Base-by-base conservation (phyloP, 2,113 vertebrate genomes). In the Origma solitaria region DNA sequence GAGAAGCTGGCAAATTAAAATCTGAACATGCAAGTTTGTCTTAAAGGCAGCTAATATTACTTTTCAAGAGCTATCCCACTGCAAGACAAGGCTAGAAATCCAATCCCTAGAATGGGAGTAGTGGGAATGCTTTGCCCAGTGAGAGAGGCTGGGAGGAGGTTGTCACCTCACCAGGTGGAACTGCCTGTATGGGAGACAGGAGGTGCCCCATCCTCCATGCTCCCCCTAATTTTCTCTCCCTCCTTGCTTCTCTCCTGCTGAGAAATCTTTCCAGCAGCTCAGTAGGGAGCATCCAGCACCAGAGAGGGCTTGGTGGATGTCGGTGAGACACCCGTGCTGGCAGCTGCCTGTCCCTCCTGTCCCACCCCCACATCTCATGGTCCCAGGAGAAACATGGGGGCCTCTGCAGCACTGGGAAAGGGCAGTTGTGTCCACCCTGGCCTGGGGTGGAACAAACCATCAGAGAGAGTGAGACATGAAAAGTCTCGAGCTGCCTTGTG, bases 291-390 rank as follows among this genome's bases (percentile, higher is more conserved):
- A 45, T 28, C 61, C 51, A 58, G 35, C 5, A n/a, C n/a, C n/a
- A 57, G 35, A 56, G 35, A 22, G 8, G 60, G 7, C 15, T 69
- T 1, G 1, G 10, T 0, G 3, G 19, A 15, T 66, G 16, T 31
- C 21, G 10, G 27, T 1, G 14, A 66, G 54, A 44, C 0, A 2
- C 22, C 7, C 2, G 62, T 76, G 35, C 35, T 57, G 42, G 28
- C 69, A 82, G 31, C 45, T 60, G 5, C 23, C 35, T 68, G 53
- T 30, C 38, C 27, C 27, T 64, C 33, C 51, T 92, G 24, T n/a
- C n/a, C n/a, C 8, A 7, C 14, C 11, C 16, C 28, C 7, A 2
- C 8, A 35, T 61, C 37, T 70, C 1, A 0, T 2, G 2, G 25
- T 72, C 47, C 13, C n/a, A 57, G 79, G 42, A 47, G 28, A 66